These are phyloP conservation scores for Phytoseiulus persimilis DNA, from an alignment of 2,888 invertebrate species.

Conservation along the genomic window DNA sequence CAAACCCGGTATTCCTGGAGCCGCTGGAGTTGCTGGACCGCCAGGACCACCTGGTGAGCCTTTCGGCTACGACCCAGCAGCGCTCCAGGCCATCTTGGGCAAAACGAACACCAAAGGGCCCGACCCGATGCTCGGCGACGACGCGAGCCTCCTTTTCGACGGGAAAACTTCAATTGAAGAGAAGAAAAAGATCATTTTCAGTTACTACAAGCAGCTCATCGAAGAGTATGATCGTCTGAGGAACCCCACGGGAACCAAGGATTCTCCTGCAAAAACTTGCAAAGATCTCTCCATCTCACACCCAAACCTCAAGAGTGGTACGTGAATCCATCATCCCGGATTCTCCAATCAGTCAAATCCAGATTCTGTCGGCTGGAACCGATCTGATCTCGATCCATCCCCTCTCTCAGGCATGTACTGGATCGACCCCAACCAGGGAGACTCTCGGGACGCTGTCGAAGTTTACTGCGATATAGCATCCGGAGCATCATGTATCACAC, in stretches of 20 bases:
- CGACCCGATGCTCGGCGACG: slow-evolving; percentile 64
- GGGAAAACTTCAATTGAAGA: slow-evolving; percentile 65
- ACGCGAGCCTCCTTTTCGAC: slow-evolving; percentile 62
- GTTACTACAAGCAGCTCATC: slow-evolving; percentile 71
- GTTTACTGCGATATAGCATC: slow-evolving; percentile 70
- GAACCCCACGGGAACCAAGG: slow-evolving; percentile 70
- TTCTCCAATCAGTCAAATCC: too few relatives aligned
- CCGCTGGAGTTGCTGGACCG: slow-evolving; percentile 60
- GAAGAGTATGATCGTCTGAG: slow-evolving; percentile 65
- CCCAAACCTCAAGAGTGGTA: slow-evolving; percentile 67
- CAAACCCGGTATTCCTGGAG: slow-evolving; percentile 58
- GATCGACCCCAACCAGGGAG: slow-evolving; percentile 83
- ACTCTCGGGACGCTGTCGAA: slow-evolving; percentile 69
- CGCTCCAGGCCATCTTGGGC: slow-evolving; percentile 64
- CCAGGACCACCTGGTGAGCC: slow-evolving; percentile 71
- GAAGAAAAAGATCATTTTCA: slow-evolving; percentile 63
- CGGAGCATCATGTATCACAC: slow-evolving; percentile 69
- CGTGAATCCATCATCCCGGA: too few relatives aligned
- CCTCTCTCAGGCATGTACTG: slow-evolving; percentile 70
- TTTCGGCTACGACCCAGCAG: slow-evolving; percentile 71
- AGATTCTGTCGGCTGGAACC: too few relatives aligned
- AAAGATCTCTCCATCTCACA: slow-evolving; percentile 70
- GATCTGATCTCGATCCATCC: too few relatives aligned
- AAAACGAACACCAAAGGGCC: slow-evolving; percentile 62
- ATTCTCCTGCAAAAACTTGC: slow-evolving; percentile 76